phyloP scores from a whole-genome alignment of 2,113 vertebrate genomes.

The Edolisoma coerulescens region DNA sequence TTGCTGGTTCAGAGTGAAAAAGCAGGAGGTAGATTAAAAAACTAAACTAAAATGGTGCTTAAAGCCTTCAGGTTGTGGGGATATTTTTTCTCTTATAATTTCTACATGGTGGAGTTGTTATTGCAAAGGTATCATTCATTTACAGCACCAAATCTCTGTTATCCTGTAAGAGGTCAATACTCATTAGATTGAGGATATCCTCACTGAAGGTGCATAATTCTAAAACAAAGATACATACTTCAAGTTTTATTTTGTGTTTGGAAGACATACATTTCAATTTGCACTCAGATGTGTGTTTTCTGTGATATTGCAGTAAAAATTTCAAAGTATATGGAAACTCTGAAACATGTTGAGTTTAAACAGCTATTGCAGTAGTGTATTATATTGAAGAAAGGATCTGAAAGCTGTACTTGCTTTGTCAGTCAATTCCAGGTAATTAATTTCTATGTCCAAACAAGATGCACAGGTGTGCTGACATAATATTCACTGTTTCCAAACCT shows the following conservation, averaged over 20 bases:
- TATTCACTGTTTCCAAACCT: constrained; percentile 25
- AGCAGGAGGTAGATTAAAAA: neutral
- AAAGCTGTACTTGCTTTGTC: constrained; percentile 21
- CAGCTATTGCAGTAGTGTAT: neutral
- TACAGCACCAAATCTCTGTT: constrained; percentile 14
- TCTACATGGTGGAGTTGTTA: constrained; percentile 9
- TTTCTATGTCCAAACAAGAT: constrained; percentile 53
- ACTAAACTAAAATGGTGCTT: neutral
- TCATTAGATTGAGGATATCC: neutral
- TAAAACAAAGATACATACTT: neutral
- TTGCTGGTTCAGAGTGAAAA: neutral
- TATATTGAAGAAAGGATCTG: neutral
- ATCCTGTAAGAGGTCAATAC: neutral
- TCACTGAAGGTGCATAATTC: neutral
- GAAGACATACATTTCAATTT: constrained; percentile 2
- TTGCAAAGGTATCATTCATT: neutral
- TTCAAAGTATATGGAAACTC: neutral
- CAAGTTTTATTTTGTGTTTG: constrained; percentile 7
- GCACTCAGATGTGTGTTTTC: neutral
- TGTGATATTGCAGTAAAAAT: constrained; percentile 29
- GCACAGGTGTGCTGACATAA: constrained; percentile 42
- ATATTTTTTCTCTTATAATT: neutral
- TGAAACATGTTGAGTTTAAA: neutral
- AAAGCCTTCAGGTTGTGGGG: neutral
- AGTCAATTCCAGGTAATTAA: constrained; percentile 52